phyloP scores from a whole-genome alignment of 2,113 vertebrate species.

The Ranitomeya imitator region DNA sequence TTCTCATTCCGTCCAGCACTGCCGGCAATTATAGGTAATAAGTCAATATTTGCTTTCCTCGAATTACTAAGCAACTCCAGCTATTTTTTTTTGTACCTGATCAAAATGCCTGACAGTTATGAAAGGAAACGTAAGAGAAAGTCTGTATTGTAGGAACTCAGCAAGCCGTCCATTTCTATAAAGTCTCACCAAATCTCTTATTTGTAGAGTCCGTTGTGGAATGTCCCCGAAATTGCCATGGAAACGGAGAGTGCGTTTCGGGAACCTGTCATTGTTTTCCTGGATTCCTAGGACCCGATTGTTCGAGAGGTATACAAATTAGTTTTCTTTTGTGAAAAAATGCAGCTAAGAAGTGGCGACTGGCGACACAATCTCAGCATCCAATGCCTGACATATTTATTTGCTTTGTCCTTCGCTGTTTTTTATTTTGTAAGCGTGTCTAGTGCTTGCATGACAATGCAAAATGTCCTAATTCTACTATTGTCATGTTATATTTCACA shows the following conservation, averaged over 20 bases:
- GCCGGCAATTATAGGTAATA: slow-evolving; percentile 54
- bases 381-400: slow-evolving; percentile 37
- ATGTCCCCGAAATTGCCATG: slow-evolving; percentile 95
- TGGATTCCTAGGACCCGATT: slow-evolving; percentile 95
- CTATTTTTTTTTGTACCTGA: not conserved
- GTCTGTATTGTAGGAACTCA: not conserved
- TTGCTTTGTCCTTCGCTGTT: slow-evolving; percentile 26
- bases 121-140: not conserved
- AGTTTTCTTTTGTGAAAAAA: slow-evolving; percentile 54
- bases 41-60: slow-evolving; percentile 8
- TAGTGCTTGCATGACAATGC: not conserved
- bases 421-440: not conserved
- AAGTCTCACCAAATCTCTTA: slow-evolving; percentile 55
- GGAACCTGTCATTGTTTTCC: slow-evolving; percentile 97
- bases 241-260: slow-evolving; percentile 95
- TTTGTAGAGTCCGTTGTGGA: slow-evolving; percentile 91
- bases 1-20: slow-evolving; percentile 45
- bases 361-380: slow-evolving; percentile 28
- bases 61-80: slow-evolving; percentile 28
- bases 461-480: slow-evolving; percentile 52
- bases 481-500: slow-evolving; percentile 68
- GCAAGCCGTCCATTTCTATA: not conserved
- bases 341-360: slow-evolving; percentile 50
- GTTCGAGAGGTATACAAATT: slow-evolving; percentile 87
- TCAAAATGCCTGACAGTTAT: not conserved